Evolutionary conservation across 2,888 invertebrate genomes (phyloP), one percentile per base, ranked within the genome.

Genomic region (Neria commutata): DNA sequence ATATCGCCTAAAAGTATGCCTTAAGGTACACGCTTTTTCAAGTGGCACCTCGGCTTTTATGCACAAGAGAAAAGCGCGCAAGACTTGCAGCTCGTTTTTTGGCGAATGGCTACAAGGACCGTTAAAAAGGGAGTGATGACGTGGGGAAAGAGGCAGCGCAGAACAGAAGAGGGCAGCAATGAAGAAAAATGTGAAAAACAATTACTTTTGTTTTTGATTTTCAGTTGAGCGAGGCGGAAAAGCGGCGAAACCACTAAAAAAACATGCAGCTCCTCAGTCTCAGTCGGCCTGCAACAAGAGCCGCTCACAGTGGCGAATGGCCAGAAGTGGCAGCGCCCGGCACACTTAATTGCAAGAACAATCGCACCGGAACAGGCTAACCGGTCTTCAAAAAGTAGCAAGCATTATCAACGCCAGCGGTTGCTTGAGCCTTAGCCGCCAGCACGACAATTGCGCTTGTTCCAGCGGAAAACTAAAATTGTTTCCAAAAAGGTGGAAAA

Each of bases 381-480:
- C 5, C 29, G 37, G n/a, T n/a, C 37, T 14, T 8, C 19, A 10
- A 21, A 26, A 51, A 37, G 34, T 6, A 34, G 14, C n/a, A 51
- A 51, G 34, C 16, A 51, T 1, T n/a, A n/a, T n/a, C n/a, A n/a
- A n/a, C n/a, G n/a, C n/a, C n/a, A n/a, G n/a, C n/a, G n/a, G n/a
- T n/a, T n/a, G n/a, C n/a, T n/a, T n/a, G n/a, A n/a, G n/a, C n/a
- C n/a, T n/a, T n/a, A n/a, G 46, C 51, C 45, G 25, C 56, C 46
- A 48, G 52, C 53, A 53, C 37, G 45, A 52, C 51, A 52, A 57
- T 57, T 57, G 57, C 24, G 52, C 46, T 57, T 52, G 40, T 25
- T 48, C 52, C 48, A 37, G 57, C 51, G 57, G 47, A 57, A 57
- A 57, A 57, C 52, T 56, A 51, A 56, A 56, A 56, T 46, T 57